Conservation (phyloP, 2,113 vertebrate species). For the Barbus barbus region DNA sequence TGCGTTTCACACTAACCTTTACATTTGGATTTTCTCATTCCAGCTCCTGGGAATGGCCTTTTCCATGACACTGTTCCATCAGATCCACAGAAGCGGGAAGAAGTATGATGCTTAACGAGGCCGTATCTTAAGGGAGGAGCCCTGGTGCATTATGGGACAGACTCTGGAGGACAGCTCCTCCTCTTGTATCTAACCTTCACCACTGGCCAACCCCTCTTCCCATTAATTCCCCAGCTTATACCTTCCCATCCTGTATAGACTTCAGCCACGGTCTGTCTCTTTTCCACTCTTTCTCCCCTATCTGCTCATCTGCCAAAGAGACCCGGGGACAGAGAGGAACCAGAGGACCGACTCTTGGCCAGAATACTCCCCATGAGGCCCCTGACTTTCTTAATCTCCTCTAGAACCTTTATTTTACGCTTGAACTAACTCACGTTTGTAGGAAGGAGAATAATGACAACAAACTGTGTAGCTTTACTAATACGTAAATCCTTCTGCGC, state of each 20-base stretch:
- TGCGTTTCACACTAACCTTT: neutral
- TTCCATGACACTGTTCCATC: constrained; percentile 98
- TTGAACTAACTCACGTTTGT: constrained; percentile 73
- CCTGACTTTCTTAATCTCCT: constrained; percentile 56
- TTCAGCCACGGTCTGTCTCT: constrained; percentile 64
- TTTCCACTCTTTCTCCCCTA: constrained; percentile 67
- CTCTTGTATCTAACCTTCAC: constrained; percentile 25
- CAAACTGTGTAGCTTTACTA: constrained; percentile 61
- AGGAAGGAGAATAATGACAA: constrained; percentile 61
- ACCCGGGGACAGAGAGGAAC: constrained; percentile 62
- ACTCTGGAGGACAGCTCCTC: constrained; percentile 63
- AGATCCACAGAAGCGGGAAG: constrained; percentile 97
- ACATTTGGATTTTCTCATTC: constrained; percentile 40
- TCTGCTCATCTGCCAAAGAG: constrained; percentile 90
- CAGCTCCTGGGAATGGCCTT: constrained; percentile 99
- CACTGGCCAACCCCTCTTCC: constrained; percentile 43
- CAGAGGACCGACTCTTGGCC: constrained; percentile 63
- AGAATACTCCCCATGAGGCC: constrained; percentile 51
- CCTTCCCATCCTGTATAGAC: constrained; percentile 65
- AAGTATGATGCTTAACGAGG: constrained; percentile 91
- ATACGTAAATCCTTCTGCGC: constrained; percentile 44
- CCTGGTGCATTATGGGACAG: constrained; percentile 67
- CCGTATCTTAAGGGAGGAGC: constrained; percentile 30
- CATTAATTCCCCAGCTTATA: constrained; percentile 52
- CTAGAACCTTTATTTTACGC: constrained; percentile 54